Percentiles rank a stretch among this genome's conserved stretches.
Evolutionary conservation across 1,140 invertebrate species (phyloP).

Genomic region (Harlomillsia oculata): DNA sequence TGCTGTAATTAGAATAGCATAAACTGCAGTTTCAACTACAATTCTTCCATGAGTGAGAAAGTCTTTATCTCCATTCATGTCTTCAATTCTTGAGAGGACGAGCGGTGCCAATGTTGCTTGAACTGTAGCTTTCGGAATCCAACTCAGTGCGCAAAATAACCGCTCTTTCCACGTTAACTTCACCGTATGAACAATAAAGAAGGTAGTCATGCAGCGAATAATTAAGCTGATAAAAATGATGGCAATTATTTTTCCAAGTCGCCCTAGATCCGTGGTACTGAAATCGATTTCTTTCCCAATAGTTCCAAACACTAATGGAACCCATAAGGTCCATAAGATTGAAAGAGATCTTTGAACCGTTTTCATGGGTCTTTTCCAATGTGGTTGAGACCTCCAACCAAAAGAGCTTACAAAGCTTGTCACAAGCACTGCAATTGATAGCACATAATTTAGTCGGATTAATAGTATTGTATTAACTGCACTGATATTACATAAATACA

Average conservation of each 20-base stretch:
- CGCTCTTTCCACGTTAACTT: conserved; percentile 14
- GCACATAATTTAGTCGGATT: too few species aligned
- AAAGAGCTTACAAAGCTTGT: conserved; percentile 19
- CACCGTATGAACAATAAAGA: neutral
- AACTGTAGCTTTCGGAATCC: conserved; percentile 31
- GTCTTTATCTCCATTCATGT: neutral
- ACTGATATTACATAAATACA: conserved; percentile 1
- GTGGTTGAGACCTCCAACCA: conserved; percentile 19
- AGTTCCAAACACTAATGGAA: conserved; percentile 30
- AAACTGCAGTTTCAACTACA: conserved; percentile 43
- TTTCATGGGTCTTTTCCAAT: conserved; percentile 26
- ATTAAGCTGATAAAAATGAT: conserved; percentile 11
- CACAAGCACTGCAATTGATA: neutral
- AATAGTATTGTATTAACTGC: neutral
- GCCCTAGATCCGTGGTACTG: neutral
- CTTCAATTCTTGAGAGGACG: neutral
- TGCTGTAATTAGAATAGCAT: conserved; percentile 45
- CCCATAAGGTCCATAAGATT: conserved; percentile 27
- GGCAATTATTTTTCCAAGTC: conserved; percentile 17
- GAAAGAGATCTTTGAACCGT: conserved; percentile 18
- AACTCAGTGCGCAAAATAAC: conserved; percentile 22
- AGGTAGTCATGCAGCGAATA: conserved; percentile 13
- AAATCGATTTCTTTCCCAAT: conserved; percentile 33
- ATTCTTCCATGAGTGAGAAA: neutral
- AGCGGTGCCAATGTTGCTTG: conserved; percentile 21